Percentiles rank a stretch among this genome's conserved stretches.
Evolutionary conservation across 2,888 invertebrate species (phyloP).

Genomic region (Dynastes tityus): DNA sequence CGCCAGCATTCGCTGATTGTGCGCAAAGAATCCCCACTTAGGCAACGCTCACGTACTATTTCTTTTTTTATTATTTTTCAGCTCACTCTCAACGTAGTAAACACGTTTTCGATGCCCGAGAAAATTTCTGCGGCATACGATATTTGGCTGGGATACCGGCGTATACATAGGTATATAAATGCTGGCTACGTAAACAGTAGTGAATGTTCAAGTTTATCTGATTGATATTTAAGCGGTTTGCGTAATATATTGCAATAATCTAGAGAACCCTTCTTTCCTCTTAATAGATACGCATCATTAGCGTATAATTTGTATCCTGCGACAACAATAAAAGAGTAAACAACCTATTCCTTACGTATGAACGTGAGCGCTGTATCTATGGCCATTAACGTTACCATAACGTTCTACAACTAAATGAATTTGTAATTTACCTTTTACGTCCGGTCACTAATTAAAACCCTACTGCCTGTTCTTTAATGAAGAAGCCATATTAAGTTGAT

Average conservation of each 20-base stretch:
- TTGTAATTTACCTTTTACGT: too few relatives aligned
- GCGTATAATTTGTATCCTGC: too few relatives aligned
- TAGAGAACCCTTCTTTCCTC: too few relatives aligned
- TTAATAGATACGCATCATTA: too few relatives aligned
- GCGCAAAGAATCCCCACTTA: constrained; percentile 42
- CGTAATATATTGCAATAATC: constrained; percentile 12
- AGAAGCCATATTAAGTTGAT: too few relatives aligned
- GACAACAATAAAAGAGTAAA: too few relatives aligned
- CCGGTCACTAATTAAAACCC: too few relatives aligned
- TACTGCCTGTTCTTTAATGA: too few relatives aligned
- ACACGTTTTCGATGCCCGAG: constrained; percentile 39
- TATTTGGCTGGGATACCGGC: constrained; percentile 10
- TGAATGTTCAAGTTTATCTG: constrained; percentile 36
- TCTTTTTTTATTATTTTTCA: constrained; percentile 35
- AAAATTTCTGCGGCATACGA: constrained; percentile 29
- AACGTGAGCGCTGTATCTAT: background rate
- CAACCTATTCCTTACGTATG: too few relatives aligned
- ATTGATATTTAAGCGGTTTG: constrained; percentile 34
- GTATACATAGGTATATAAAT: background rate
- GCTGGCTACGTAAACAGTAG: constrained; percentile 34
- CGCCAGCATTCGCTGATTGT: constrained; percentile 46
- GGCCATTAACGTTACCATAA: background rate
- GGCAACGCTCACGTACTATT: constrained; percentile 29
- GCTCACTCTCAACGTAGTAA: constrained; percentile 40
- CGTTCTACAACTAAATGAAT: too few relatives aligned